Conservation (phyloP, 2,888 invertebrate species). For the Pachymerium ferrugineum region DNA sequence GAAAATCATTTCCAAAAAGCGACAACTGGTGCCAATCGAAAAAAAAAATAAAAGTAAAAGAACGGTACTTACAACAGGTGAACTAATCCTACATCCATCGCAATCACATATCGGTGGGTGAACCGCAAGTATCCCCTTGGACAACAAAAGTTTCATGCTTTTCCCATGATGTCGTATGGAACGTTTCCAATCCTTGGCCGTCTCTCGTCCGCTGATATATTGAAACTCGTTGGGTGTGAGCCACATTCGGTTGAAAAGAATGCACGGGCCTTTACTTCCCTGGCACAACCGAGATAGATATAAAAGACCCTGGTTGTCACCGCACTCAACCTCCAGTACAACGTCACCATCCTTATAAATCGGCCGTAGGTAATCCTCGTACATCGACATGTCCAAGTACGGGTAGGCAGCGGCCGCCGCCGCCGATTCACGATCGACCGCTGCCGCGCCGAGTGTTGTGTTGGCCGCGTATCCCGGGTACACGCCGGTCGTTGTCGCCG, state of each 20-base stretch:
- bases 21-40: background rate
- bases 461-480: background rate
- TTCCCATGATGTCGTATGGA: constrained; percentile 51
- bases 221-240: constrained; percentile 53
- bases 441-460: background rate
- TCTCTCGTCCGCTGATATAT: constrained; percentile 50
- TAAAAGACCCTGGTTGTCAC: constrained; percentile 45
- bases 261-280: constrained; percentile 52
- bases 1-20: background rate
- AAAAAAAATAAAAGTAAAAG: background rate
- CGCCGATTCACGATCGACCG: constrained; percentile 20
- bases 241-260: constrained; percentile 48
- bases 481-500: background rate
- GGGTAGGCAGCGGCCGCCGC: constrained; percentile 27
- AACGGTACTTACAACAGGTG: constrained; percentile 36
- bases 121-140: constrained; percentile 49
- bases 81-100: constrained; percentile 42
- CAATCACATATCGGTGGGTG: constrained; percentile 48
- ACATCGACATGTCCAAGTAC: constrained; percentile 36
- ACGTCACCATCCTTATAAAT: constrained; percentile 41
- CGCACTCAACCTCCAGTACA: constrained; percentile 47
- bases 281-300: constrained; percentile 48
- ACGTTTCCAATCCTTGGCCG: constrained; percentile 52
- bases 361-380: constrained; percentile 40
- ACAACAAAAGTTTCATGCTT: constrained; percentile 50